These are phyloP conservation scores for Phymastichus coffea DNA, from an alignment of 1,140 invertebrate species.

Conservation along the genomic window DNA sequence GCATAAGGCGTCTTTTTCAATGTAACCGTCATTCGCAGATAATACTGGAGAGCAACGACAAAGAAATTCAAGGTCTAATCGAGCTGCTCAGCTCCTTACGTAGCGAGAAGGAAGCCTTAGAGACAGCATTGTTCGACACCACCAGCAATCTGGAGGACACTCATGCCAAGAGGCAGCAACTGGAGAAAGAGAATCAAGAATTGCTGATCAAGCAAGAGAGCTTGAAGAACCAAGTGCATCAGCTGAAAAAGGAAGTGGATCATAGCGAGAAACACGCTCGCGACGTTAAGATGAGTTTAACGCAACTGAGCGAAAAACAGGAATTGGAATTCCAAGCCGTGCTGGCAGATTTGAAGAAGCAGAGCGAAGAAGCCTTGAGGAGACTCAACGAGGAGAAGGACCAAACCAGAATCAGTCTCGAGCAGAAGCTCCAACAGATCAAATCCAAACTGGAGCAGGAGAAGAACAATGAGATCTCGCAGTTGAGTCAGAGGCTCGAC, in stretches of 20 bases:
- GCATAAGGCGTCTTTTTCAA: slow-evolving; percentile 3
- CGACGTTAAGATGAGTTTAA: slow-evolving; percentile 71
- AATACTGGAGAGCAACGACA: slow-evolving; percentile 72
- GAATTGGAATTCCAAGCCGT: slow-evolving; percentile 77
- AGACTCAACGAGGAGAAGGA: slow-evolving; percentile 81
- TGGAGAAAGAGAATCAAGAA: slow-evolving; percentile 77
- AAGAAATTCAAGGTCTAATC: slow-evolving; percentile 74
- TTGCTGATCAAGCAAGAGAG: slow-evolving; percentile 73
- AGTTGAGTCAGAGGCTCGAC: slow-evolving; percentile 70
- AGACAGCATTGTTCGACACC: slow-evolving; percentile 78
- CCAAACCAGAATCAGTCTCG: slow-evolving; percentile 67
- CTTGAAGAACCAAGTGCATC: slow-evolving; percentile 65
- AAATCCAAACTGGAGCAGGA: slow-evolving; percentile 70
- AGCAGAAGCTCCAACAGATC: slow-evolving; percentile 73
- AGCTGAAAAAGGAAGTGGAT: slow-evolving; percentile 74
- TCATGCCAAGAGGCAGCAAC: slow-evolving; percentile 67
- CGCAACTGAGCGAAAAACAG: slow-evolving; percentile 70
- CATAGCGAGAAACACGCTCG: slow-evolving; percentile 70
- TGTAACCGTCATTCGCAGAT: slow-evolving; percentile 54
- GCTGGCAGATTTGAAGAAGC: slow-evolving; percentile 69
- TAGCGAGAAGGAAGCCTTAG: slow-evolving; percentile 79
- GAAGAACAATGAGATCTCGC: slow-evolving; percentile 73
- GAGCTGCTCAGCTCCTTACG: slow-evolving; percentile 73
- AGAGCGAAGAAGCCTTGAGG: slow-evolving; percentile 69
- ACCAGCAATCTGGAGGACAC: slow-evolving; percentile 75